Base-by-base conservation (phyloP, 2,113 vertebrate species). In the Orientallactaga bullata region DNA sequence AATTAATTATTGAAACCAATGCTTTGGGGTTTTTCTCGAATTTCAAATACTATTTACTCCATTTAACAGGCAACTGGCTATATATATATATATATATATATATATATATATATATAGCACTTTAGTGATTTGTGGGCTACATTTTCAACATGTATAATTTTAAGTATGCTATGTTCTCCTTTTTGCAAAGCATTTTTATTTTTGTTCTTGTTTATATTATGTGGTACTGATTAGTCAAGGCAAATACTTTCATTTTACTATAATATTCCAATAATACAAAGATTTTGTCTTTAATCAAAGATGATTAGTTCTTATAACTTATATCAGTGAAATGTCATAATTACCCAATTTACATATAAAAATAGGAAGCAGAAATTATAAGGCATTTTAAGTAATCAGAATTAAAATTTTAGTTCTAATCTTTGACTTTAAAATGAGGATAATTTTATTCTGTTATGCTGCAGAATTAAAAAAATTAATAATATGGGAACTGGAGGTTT, bases 31-130 rank as follows among this genome's bases (percentile, higher is more conserved):
- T 85, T 96, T 94, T 86, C 92, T 94, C 35, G 94, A 55, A 81
- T 0, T 0, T 84, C 55, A 1, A 55, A 69, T 72, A 90, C 85
- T 89, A 85, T 47, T 92, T 76, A 87, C 42, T 61, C 79, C 82
- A 61, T 88, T 96, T 80, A 95, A 1, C 39, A 86, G 91, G 63
- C 79, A 95, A 81, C 61, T 37, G 86, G 60, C 94, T n/a, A n/a
- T n/a, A n/a, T n/a, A n/a, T n/a, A n/a, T n/a, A n/a, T n/a, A n/a
- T n/a, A n/a, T n/a, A n/a, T n/a, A n/a, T n/a, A n/a, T n/a, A n/a
- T n/a, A n/a, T n/a, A n/a, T n/a, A n/a, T n/a, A n/a, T n/a, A n/a
- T n/a, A n/a, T n/a, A n/a, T n/a, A n/a, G n/a, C 42, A 5, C 10
- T 26, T 83, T 66, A 8, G 7, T 88, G 42, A 77, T 35, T 89